Percentiles rank a stretch among this genome's conserved stretches.
Conservation (phyloP, 2,888 invertebrate species). For the Graphium colonna region DNA sequence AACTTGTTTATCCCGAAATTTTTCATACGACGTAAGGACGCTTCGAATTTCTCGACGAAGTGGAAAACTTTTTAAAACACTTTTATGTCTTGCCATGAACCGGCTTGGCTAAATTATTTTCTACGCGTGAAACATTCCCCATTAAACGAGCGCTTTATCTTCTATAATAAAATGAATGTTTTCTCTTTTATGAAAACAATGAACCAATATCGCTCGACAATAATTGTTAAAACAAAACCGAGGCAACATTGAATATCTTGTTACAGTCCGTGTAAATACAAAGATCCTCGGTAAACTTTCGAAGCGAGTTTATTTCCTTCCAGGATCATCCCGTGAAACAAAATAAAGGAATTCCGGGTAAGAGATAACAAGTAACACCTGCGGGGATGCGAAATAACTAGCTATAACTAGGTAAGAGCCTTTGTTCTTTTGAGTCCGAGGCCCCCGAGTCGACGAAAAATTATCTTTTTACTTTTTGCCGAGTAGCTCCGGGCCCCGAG, state of each 20-base stretch:
- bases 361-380: constrained; percentile 73
- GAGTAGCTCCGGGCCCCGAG: constrained; percentile 59
- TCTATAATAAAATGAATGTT: too few species aligned
- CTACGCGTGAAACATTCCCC: too few species aligned
- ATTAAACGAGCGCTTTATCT: too few species aligned
- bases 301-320: constrained; percentile 47
- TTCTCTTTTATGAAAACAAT: too few species aligned
- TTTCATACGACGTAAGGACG: constrained; percentile 1
- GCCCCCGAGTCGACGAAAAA: constrained; percentile 63
- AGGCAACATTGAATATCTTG: too few species aligned
- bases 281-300: constrained; percentile 39
- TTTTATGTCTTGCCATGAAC: too few species aligned
- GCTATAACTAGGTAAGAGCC: constrained; percentile 70
- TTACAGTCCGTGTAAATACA: constrained; percentile 18
- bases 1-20: neutral
- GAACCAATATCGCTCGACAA: too few species aligned
- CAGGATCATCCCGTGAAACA: constrained; percentile 44
- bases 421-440: constrained; percentile 69
- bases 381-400: constrained; percentile 64
- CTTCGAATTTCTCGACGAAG: neutral
- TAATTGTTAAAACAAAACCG: too few species aligned
- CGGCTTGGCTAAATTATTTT: too few species aligned
- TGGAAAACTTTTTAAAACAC: neutral
- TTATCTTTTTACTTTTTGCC: constrained; percentile 73
- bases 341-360: constrained; percentile 59